Base-by-base conservation (phyloP, 2,888 invertebrate species). In the Drosophila koepferae region DNA sequence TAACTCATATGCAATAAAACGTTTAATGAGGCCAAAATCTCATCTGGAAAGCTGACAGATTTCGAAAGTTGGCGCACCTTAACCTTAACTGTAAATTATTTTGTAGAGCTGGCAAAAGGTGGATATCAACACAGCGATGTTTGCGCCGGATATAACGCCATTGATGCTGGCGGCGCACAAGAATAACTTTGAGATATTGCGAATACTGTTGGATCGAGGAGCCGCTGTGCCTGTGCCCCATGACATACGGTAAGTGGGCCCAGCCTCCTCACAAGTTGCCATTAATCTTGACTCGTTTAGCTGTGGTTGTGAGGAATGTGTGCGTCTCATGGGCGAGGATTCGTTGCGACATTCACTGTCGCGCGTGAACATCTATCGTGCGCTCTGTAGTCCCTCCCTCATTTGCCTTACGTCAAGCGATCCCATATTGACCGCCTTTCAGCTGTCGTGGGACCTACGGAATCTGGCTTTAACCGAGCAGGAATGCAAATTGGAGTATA, bases 161-260 rank as follows among this genome's bases (percentile, higher is more conserved):
- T 94, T 99, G 70, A 97, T 98, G 90, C 94, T 99, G 81, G 98
- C 98, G 0, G 98, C 98, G 34, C 98, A 99, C 91, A 95, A 96
- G 91, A 98, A 99, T 92, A 99, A 99, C 94, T 99, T 98, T 91
- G 99, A 99, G 94, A 99, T 99, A 87, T 95, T 99, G 81, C 99
- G 99, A 93, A 95, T 99, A 63, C 94, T 99, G 23, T 94, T 99
- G 66, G 99, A 99, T 92, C 94, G 99, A 59, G 98, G 99, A 23
- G 98, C 98, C 8, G 97, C 97, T 3, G 94, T 99, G 62, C 98
- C 98, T 0, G 96, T 97, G 94, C 98, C 98, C 31, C 98, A 98
- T 91, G 97, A 97, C 84, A 96, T 97, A 74, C 90, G 91, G 91
- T 81, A 95, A 95, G 96, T 96, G 92, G 90, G 0, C 2, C 6